Evolutionary conservation across 2,113 vertebrate species (phyloP), one percentile per base, ranked within the genome.

Genomic region (Osmerus eperlanus): DNA sequence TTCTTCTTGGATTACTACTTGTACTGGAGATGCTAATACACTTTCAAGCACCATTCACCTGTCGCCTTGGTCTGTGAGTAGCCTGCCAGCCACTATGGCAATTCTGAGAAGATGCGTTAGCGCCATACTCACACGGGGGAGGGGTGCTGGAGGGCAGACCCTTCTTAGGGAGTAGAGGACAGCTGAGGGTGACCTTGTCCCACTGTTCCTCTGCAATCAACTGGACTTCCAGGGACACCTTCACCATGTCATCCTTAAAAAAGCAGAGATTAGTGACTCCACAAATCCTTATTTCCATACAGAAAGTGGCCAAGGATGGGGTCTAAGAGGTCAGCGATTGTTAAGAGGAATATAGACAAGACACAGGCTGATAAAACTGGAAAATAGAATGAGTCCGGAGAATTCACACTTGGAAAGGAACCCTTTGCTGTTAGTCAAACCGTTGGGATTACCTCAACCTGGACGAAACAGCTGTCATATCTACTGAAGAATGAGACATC

Each of bases 111-210:
- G 41, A 47, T 11, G 32, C 5, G 32, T 28, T 28, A 36, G 7
- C 41, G 2, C 41, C 36, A 6, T 4, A 85, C 89, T 84, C 72
- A 90, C 89, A 0, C 53, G 58, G 73, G n/a, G 76, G 72, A 2
- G 1, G 1, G 1, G 15, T 61, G 1, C 0, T 21, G 0, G 51
- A 70, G 70, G n/a, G 71, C 53, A 64, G 13, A 0, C 19, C 55
- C 15, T 21, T 7, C 56, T 73, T 82, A 63, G 77, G 82, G 21
- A 71, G 80, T 32, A 87, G 78, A 60, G 88, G 86, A 67, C 90
- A 91, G 79, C 80, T 89, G 84, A 91, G 80, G 2, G 87, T 88
- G 0, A 90, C 85, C 52, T 65, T 65, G 82, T 86, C 80, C 87
- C 86, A 86, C 7, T 25, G 68, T 61, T 75, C 67, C 1, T 80